phyloP scores from a whole-genome alignment of 2,113 vertebrate species.

The Ardeotis arabs region DNA sequence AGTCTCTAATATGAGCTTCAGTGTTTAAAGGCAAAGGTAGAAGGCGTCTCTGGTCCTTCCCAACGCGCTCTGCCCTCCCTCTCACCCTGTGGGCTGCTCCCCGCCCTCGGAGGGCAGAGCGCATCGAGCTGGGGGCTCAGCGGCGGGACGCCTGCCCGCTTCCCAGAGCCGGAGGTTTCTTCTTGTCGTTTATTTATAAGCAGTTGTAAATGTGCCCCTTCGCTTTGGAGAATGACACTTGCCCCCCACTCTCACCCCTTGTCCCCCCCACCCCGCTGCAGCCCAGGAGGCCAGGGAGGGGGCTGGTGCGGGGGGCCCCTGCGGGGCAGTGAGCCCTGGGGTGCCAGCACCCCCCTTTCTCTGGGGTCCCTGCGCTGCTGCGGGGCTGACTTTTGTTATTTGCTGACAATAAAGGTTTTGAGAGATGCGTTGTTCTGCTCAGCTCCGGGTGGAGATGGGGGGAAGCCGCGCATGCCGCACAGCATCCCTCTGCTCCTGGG shows the following conservation, averaged over 20 bases:
- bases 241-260: neutral
- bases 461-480: accelerated
- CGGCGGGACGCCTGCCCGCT: neutral
- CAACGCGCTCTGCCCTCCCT: conserved; percentile 20
- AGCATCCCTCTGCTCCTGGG: neutral
- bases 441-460: accelerated
- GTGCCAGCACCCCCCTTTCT: neutral
- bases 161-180: neutral
- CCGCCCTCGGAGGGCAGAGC: neutral
- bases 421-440: neutral
- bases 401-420: conserved; percentile 68
- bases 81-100: neutral
- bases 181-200: conserved; percentile 53
- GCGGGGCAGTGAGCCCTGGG: accelerated
- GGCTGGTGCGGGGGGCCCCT: neutral
- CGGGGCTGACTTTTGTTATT: conserved; percentile 13
- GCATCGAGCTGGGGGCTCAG: neutral
- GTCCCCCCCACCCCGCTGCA: neutral
- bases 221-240: conserved; percentile 4
- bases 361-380: accelerated
- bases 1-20: conserved; percentile 60
- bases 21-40: conserved; percentile 47
- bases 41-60: conserved; percentile 2
- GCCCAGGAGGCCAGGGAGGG: neutral
- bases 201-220: conserved; percentile 48